Conservation (phyloP, 2,888 invertebrate genomes). For the Eremobia ochroleuca region DNA sequence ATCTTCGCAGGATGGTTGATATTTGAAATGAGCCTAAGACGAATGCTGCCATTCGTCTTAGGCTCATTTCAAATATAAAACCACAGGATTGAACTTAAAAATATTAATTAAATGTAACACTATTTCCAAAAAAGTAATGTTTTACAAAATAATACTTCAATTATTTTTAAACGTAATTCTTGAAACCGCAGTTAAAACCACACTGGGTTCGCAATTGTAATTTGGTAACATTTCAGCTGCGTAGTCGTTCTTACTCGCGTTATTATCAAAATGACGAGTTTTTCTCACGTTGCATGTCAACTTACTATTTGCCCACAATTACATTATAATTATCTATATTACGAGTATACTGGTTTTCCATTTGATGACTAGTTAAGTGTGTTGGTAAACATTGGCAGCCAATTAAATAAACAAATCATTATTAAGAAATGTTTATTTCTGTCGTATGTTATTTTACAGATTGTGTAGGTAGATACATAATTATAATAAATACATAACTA, state of each 20-base stretch:
- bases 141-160: conserved; percentile 1
- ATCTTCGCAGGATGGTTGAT: too few species aligned
- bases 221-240: conserved; percentile 30
- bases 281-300: conserved; percentile 36
- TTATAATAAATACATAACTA: not conserved
- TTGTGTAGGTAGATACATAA: not conserved
- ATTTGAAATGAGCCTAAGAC: too few species aligned
- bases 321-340: conserved; percentile 16
- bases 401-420: conserved; percentile 4
- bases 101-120: not conserved
- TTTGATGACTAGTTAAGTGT: conserved; percentile 1
- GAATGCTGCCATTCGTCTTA: too few species aligned
- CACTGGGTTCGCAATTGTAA: conserved; percentile 28
- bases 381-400: too few species aligned
- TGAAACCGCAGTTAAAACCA: conserved; percentile 26
- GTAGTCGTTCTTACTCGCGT: conserved; percentile 9
- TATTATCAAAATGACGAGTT: conserved; percentile 29
- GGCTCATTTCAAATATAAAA: not conserved
- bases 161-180: conserved; percentile 4
- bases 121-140: not conserved
- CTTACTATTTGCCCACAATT: conserved; percentile 19
- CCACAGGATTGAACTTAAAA: not conserved
- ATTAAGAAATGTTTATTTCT: not conserved
- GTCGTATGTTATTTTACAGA: not conserved
- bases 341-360: conserved; percentile 12